phyloP scores from a whole-genome alignment of 2,797 vertebrate genomes.

The Morelia viridis region DNA sequence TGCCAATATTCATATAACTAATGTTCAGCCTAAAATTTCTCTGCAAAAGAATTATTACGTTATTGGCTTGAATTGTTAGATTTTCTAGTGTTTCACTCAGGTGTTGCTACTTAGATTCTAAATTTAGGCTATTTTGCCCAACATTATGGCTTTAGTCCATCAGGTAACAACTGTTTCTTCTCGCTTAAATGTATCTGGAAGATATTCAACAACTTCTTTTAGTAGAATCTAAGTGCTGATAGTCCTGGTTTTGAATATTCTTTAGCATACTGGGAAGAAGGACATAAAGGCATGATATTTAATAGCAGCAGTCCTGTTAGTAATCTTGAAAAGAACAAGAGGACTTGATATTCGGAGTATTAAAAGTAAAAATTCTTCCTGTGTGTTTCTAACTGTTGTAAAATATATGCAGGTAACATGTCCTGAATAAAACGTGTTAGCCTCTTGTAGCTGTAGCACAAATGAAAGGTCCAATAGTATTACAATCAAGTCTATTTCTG shows the following conservation, averaged over 20 bases:
- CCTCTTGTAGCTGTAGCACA: neutral
- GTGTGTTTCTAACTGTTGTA: neutral
- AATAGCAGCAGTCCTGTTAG: neutral
- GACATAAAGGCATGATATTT: neutral
- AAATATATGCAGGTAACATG: neutral
- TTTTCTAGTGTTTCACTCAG: neutral
- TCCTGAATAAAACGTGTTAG: neutral
- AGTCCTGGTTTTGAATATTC: neutral
- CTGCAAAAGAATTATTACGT: neutral
- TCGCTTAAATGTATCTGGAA: neutral
- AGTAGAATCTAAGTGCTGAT: neutral
- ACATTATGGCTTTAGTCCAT: neutral
- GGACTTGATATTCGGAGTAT: neutral
- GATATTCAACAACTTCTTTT: neutral
- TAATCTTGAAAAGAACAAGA: constrained; percentile 14
- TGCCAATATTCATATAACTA: neutral
- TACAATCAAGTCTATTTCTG: neutral
- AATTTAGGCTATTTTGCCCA: neutral
- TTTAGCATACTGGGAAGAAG: neutral
- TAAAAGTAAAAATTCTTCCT: neutral
- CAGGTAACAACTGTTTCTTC: neutral
- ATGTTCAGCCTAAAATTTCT: neutral
- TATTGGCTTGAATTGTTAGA: neutral
- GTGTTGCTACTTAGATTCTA: neutral
- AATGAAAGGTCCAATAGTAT: neutral